These are phyloP conservation scores for Sisor rabdophorus DNA, from an alignment of 2,113 vertebrate species.

Conservation along the genomic window DNA sequence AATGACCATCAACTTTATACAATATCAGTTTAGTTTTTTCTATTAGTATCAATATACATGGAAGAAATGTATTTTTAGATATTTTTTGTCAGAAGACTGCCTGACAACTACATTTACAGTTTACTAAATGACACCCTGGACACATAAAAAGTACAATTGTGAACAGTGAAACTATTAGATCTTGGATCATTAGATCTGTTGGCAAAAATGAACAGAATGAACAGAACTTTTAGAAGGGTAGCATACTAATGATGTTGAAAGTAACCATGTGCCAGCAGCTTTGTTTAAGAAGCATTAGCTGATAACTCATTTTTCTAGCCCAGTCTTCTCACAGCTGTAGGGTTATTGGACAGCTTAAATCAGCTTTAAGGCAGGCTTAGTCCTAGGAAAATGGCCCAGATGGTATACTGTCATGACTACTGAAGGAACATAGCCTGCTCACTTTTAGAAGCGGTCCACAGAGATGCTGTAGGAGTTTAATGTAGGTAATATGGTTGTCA, in stretches of 20 bases:
- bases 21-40: neutral
- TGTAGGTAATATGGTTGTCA: slow-evolving; percentile 1
- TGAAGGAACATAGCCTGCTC: slow-evolving; percentile 16
- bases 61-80: neutral
- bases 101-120: neutral
- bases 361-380: slow-evolving; percentile 13
- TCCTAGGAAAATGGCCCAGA: slow-evolving; percentile 22
- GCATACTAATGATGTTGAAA: neutral
- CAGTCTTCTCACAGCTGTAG: slow-evolving; percentile 17
- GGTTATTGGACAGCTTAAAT: slow-evolving; percentile 27
- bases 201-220: neutral
- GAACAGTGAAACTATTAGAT: neutral
- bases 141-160: neutral
- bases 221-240: neutral
- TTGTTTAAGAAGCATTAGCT: slow-evolving; percentile 16
- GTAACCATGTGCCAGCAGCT: neutral
- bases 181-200: neutral
- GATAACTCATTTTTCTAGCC: neutral
- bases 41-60: neutral
- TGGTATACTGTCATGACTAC: slow-evolving; percentile 31
- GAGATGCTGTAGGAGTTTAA: slow-evolving; percentile 23
- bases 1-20: neutral
- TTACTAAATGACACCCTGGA: neutral
- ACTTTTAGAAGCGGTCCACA: slow-evolving; percentile 24
- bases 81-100: neutral